Evolutionary conservation across 2,888 invertebrate genomes (phyloP), one percentile per base, ranked within the genome.

Genomic region (Temnothorax rugatulus): DNA sequence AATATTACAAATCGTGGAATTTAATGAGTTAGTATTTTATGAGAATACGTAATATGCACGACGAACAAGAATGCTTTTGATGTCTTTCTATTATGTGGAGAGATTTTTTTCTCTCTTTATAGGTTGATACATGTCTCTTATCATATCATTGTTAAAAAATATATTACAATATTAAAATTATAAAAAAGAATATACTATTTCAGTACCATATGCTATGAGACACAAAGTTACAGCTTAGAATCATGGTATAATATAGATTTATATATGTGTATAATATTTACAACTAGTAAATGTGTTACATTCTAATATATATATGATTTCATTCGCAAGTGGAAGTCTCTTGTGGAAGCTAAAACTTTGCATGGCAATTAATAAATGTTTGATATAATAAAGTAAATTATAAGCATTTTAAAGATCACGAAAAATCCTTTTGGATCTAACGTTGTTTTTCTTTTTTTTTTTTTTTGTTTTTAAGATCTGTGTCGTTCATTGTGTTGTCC

Each of bases 301-400:
- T 52, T 34, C 7, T 11, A 44, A 29, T 38, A 13, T 71, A 75
- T 4, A 59, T 34, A 15, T 29, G 29, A 38, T 63, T 18, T 21
- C 59, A 18, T 61, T 59, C 11, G 4, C 3, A 29, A 69, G 18
- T 29, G 29, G 29, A 29, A 29, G 29, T 29, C 29, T 79, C 29
- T 13, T 54, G 34, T 13, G 25, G 25, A 52, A 74, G 61, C 0
- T 25, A 77, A 76, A 71, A 68, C 59, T 84, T 82, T 84, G 86
- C 81, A 86, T 77, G 81, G 77, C 64, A 84, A 44, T 90, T 83
- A 82, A 44, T 89, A 75, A 84, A 74, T 77, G 13, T 86, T 38
- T 25, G 29, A 54, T 8, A 54, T 44, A 54, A n/a, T 15, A 57
- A 21, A 59, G 57, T 68, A 63, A 25, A 84, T 21, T 15, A 41